Percentiles rank a stretch among this genome's conserved stretches.
phyloP scores from a whole-genome alignment of 1,140 invertebrate genomes.

The Macrobrachium nipponense region DNA sequence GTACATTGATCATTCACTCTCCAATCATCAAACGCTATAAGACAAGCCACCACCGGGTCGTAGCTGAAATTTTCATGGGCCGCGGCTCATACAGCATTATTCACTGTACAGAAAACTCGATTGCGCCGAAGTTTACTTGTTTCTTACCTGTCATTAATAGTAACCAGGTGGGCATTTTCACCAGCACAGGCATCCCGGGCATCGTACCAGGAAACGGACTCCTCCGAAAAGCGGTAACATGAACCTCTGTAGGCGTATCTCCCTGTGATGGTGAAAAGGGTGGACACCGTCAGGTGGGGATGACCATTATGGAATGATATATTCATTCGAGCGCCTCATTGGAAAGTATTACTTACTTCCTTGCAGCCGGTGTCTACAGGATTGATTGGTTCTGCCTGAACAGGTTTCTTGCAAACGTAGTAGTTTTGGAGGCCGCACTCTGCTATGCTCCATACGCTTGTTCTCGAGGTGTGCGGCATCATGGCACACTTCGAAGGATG shows the following conservation, averaged over 20 bases:
- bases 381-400: background rate
- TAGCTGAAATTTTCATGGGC: too few species aligned
- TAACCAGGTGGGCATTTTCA: background rate
- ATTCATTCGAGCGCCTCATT: too few species aligned
- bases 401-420: conserved; percentile 26
- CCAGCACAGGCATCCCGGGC: conserved; percentile 27
- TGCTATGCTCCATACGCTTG: background rate
- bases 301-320: too few species aligned
- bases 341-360: background rate
- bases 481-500: background rate
- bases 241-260: conserved; percentile 27
- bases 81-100: too few species aligned
- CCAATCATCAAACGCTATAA: too few species aligned
- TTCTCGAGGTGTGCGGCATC: background rate
- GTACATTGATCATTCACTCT: too few species aligned
- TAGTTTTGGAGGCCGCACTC: background rate
- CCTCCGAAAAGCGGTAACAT: conserved; percentile 1
- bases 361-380: background rate
- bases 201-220: background rate
- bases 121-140: background rate
- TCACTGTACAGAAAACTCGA: too few species aligned
- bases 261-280: background rate
- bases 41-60: too few species aligned
- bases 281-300: background rate
- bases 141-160: conserved; percentile 25